Base-by-base conservation (phyloP, 53 echinoderm and acorn worm genomes). In the Henricia sp. region DNA sequence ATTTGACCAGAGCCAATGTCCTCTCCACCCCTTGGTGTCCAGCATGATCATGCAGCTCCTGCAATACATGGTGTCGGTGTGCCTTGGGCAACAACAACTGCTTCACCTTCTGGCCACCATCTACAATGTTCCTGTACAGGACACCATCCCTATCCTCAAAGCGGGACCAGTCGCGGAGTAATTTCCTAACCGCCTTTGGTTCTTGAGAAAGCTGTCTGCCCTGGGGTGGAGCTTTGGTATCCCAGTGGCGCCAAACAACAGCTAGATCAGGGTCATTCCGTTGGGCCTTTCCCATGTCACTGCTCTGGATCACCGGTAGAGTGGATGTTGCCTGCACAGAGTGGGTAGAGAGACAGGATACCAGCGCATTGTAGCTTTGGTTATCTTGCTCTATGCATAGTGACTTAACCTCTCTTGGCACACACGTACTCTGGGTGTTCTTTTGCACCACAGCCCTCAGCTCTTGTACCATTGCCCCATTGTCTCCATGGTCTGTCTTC, bases 41-140 rank as follows among this genome's bases (percentile, higher is more conserved):
- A 20, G 23, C 10, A 20, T 42, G 20, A 12, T 24, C 46, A 0
- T 86, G 89, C 10, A 89, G 10, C 12, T 57, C 82, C 19, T 86
- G 38, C 13, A 89, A 65, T 11, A 89, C 77, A 30, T 50, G 46
- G 0, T 37, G 35, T 39, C 67, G 76, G 14, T 86, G 56, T 1
- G 82, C 13, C 3, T 16, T 73, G 24, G 93, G 93, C 0, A 93
- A 24, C n/a, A 90, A 50, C 38, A 87, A 24, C 53, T 93, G 89
- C 1, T 62, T 4, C 13, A 83, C 30, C 27, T 37, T 59, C 8
- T 48, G 41, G 17, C 85, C 88, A 52, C 11, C 28, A 0, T 64
- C 48, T 0, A 21, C 42, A 0, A 88, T 48, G 23, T 24, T 65
- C 4, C 85, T n/a, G 17, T 87, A 34, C 33, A 89, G 51, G 19